Percentiles rank a stretch among this genome's conserved stretches.
These are phyloP conservation scores for Salminus brasiliensis DNA, from an alignment of 2,113 vertebrate genomes.

Conservation along the genomic window DNA sequence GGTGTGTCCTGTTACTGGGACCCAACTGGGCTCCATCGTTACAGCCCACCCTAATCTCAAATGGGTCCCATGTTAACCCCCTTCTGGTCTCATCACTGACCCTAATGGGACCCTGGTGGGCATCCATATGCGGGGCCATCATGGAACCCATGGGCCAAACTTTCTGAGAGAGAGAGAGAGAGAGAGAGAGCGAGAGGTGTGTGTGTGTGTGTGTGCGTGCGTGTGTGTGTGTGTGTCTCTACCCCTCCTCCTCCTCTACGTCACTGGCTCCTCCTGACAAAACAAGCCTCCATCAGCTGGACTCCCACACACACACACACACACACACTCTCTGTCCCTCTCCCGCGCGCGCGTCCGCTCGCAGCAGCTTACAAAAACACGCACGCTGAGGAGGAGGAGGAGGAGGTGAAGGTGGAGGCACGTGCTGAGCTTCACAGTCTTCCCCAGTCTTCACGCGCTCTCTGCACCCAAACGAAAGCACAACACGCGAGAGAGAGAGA, in stretches of 20 bases:
- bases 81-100: no score
- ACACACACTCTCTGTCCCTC: neutral
- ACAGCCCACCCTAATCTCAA: no score
- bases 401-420: no score
- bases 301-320: slow-evolving; percentile 62
- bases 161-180: slow-evolving; percentile 38
- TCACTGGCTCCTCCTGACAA: slow-evolving; percentile 81
- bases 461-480: neutral
- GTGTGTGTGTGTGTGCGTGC: slow-evolving; percentile 13
- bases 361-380: neutral
- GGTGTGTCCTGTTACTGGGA: no score
- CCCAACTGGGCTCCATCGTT: no score
- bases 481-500: neutral
- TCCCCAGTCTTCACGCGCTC: neutral
- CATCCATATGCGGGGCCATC: no score
- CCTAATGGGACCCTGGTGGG: no score
- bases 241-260: slow-evolving; percentile 70
- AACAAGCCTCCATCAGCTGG: slow-evolving; percentile 72
- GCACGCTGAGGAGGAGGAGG: neutral
- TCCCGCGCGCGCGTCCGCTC: neutral
- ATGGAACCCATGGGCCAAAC: no score
- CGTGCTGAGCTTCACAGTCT: slow-evolving; percentile 12
- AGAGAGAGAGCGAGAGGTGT: slow-evolving; percentile 35
- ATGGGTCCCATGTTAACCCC: no score
- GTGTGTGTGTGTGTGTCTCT: slow-evolving; percentile 55